Percentiles rank a stretch among this genome's conserved stretches.
These are phyloP conservation scores for Caranx melampygus DNA, from an alignment of 2,113 vertebrate genomes.

Conservation along the genomic window DNA sequence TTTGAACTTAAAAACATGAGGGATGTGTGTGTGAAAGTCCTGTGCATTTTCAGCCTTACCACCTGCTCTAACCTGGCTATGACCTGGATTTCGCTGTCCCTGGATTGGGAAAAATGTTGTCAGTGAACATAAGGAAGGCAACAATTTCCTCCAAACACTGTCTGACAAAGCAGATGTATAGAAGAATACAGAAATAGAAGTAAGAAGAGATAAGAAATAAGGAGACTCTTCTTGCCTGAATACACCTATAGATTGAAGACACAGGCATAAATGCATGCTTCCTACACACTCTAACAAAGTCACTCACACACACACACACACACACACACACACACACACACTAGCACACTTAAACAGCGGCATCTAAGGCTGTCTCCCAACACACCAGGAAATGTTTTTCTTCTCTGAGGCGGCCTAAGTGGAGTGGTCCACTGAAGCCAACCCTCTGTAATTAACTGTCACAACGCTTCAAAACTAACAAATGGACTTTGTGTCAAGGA, in stretches of 20 bases:
- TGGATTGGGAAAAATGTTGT: neutral
- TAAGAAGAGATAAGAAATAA: neutral
- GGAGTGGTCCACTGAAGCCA: conserved; percentile 70
- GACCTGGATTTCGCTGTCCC: neutral
- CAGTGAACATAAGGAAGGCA: neutral
- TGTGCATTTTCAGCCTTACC: neutral
- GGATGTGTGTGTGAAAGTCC: neutral
- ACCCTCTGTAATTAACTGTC: conserved; percentile 83
- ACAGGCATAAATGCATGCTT: conserved; percentile 3
- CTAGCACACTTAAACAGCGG: conserved; percentile 48
- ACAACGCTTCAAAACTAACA: conserved; percentile 82
- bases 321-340: neutral
- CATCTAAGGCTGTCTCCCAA: conserved; percentile 57
- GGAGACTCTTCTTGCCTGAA: conserved; percentile 24
- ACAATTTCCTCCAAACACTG: neutral
- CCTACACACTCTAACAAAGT: conserved; percentile 10
- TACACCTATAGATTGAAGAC: conserved; percentile 35
- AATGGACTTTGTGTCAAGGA: conserved; percentile 81
- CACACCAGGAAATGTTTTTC: conserved; percentile 69
- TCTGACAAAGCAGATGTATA: neutral
- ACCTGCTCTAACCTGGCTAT: neutral
- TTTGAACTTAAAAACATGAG: neutral
- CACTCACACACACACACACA: neutral
- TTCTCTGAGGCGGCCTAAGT: conserved; percentile 63
- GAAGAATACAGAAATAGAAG: too few relatives aligned